Evolutionary conservation across 2,113 vertebrate species (phyloP).

Genomic region (Illadopsis cleaveri): DNA sequence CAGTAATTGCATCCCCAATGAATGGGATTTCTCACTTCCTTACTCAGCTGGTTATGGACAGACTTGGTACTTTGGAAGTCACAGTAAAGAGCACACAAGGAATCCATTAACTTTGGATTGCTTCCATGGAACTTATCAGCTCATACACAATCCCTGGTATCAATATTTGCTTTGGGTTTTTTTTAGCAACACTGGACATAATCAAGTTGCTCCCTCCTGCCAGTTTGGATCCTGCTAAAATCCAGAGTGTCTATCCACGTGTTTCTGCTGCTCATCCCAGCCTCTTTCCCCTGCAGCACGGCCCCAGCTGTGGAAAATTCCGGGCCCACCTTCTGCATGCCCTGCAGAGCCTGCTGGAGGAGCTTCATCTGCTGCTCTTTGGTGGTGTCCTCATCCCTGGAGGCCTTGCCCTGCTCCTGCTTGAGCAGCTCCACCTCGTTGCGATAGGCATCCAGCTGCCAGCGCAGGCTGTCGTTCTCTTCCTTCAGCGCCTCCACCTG

Average conservation of each 20-base stretch:
- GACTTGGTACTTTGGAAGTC: background rate
- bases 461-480: slow-evolving; percentile 95
- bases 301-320: fast-evolving
- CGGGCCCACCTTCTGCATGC: slow-evolving; percentile 90
- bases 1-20: background rate
- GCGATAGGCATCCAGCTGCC: slow-evolving; percentile 93
- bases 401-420: slow-evolving; percentile 89
- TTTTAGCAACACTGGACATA: background rate
- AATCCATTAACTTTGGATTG: background rate
- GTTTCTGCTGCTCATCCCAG: background rate
- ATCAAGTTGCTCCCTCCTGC: background rate
- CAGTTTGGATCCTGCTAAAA: background rate
- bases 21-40: background rate
- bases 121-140: background rate
- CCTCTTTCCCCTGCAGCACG: background rate
- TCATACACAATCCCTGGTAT: background rate
- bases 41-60: background rate
- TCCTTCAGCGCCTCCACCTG: slow-evolving; percentile 92
- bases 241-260: background rate
- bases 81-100: background rate
- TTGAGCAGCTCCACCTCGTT: slow-evolving; percentile 95
- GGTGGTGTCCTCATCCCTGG: slow-evolving; percentile 84
- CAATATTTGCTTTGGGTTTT: background rate
- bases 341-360: slow-evolving; percentile 93
- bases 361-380: slow-evolving; percentile 93